These are phyloP conservation scores for Miltochrista miniata DNA, from an alignment of 2,888 invertebrate genomes.

Conservation along the genomic window DNA sequence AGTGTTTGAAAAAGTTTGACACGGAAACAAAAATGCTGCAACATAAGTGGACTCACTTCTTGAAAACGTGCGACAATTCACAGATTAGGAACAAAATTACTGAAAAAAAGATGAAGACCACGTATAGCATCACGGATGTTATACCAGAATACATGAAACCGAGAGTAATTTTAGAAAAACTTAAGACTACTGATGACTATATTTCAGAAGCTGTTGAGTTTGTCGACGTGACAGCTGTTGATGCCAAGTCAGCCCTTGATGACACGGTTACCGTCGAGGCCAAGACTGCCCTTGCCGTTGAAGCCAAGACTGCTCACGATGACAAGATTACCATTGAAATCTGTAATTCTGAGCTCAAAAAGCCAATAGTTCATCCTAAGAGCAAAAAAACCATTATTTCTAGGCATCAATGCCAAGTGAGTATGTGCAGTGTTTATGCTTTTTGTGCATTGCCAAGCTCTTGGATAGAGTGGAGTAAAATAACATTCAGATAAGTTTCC, in stretches of 20 bases:
- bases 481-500: too few relatives aligned
- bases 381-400: conserved; percentile 65
- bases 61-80: conserved; percentile 55
- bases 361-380: conserved; percentile 48
- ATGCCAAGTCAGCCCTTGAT: conserved; percentile 11
- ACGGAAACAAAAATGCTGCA: conserved; percentile 65
- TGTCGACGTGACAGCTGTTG: conserved; percentile 28
- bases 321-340: conserved; percentile 5
- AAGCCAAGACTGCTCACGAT: conserved; percentile 10
- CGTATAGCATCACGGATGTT: conserved; percentile 48
- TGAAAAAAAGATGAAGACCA: conserved; percentile 31
- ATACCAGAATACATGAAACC: conserved; percentile 59
- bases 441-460: too few relatives aligned
- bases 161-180: conserved; percentile 47
- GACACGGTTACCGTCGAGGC: not conserved
- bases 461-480: too few relatives aligned
- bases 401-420: conserved; percentile 60
- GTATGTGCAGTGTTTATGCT: conserved; percentile 20
- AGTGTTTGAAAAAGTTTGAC: conserved; percentile 62
- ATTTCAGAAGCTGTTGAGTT: conserved; percentile 10
- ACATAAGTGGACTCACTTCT: conserved; percentile 72
- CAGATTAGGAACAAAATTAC: conserved; percentile 29
- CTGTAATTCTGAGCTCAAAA: conserved; percentile 38
- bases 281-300: conserved; percentile 12
- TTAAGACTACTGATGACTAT: conserved; percentile 34